Percentiles rank a stretch among this genome's conserved stretches.
These are phyloP conservation scores for Cerceris ruficornis DNA, from an alignment of 2,888 invertebrate species.

Conservation along the genomic window DNA sequence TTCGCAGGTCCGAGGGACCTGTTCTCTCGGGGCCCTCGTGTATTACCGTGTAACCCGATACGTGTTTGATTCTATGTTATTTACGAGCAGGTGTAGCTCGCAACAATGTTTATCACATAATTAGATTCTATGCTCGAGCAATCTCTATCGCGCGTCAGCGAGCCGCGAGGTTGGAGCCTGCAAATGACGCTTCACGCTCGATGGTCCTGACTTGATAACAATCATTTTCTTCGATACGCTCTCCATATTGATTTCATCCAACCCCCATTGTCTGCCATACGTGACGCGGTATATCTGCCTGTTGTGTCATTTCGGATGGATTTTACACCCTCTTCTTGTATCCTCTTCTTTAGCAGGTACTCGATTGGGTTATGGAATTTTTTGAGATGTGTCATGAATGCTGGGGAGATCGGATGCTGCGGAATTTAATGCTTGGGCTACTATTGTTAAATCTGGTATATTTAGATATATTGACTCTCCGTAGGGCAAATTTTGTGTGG, in stretches of 20 bases:
- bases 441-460: too few species aligned
- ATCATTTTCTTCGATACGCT: slow-evolving; percentile 53
- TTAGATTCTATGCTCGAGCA: slow-evolving; percentile 65
- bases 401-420: background rate
- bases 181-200: slow-evolving; percentile 53
- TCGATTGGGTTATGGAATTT: too few species aligned
- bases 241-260: slow-evolving; percentile 61
- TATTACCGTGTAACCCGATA: slow-evolving; percentile 69
- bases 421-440: background rate
- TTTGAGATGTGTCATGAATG: too few species aligned
- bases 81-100: slow-evolving; percentile 64
- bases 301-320: background rate
- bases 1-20: slow-evolving; percentile 44
- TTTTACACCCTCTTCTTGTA: background rate
- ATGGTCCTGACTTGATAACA: slow-evolving; percentile 47
- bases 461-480: too few species aligned
- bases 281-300: background rate
- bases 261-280: slow-evolving; percentile 6
- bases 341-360: background rate
- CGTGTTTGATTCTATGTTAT: slow-evolving; percentile 72
- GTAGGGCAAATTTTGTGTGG: too few species aligned
- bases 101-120: slow-evolving; percentile 69
- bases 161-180: slow-evolving; percentile 19
- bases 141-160: slow-evolving; percentile 57
- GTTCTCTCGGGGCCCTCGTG: slow-evolving; percentile 46